Conservation (phyloP, 2,113 vertebrate species). For the Rhinoderma darwinii region DNA sequence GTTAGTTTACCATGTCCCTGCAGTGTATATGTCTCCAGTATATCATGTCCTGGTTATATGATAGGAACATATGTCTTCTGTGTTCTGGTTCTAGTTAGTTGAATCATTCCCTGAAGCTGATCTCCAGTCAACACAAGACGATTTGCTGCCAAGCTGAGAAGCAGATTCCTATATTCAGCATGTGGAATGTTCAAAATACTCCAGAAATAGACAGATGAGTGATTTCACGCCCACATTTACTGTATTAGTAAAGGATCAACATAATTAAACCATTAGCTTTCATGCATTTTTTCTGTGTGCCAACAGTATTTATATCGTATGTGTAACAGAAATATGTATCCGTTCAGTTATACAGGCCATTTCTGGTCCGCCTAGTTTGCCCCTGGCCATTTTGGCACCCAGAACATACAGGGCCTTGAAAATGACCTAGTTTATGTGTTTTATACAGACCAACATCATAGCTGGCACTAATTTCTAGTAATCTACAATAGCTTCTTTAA, state of each 20-base stretch:
- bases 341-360: neutral
- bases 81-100: slow-evolving; percentile 8
- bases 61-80: neutral
- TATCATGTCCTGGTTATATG: slow-evolving; percentile 7
- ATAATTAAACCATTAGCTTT: slow-evolving; percentile 53
- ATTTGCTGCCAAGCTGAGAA: neutral
- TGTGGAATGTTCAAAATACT: neutral
- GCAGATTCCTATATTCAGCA: neutral
- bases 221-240: slow-evolving; percentile 42
- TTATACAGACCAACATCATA: neutral
- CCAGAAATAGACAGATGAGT: slow-evolving; percentile 40
- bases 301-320: neutral
- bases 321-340: neutral
- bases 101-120: slow-evolving; percentile 16
- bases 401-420: neutral
- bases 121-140: slow-evolving; percentile 8
- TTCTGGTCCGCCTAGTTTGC: neutral
- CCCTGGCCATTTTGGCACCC: neutral
- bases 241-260: slow-evolving; percentile 51
- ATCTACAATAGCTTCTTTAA: neutral
- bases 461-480: neutral
- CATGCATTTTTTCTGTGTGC: neutral
- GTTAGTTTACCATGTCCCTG: neutral
- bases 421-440: neutral
- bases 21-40: neutral